Conservation (phyloP, 1,140 invertebrate species). For the Mesaphorura yosii region DNA sequence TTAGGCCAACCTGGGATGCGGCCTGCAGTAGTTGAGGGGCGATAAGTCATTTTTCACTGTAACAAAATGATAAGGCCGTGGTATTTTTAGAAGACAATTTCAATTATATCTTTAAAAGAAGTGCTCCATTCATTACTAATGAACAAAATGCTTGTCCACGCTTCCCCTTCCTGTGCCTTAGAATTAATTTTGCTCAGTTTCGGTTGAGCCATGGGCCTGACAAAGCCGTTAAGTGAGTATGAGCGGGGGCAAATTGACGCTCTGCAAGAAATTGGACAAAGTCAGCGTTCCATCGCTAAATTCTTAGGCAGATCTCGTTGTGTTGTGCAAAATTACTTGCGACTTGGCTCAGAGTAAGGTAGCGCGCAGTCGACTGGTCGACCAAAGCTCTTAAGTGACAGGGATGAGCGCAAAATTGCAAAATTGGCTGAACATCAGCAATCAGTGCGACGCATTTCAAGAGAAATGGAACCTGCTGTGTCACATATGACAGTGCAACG, state of each 20-base stretch:
- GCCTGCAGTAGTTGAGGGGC: no score
- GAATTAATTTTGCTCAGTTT: no score
- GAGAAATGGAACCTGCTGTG: not conserved
- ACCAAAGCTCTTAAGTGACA: not conserved
- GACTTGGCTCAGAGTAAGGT: not conserved
- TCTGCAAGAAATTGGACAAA: not conserved
- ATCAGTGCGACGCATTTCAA: not conserved
- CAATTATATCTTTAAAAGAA: no score
- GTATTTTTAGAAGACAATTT: no score
- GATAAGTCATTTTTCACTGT: no score
- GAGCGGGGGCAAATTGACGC: not conserved
- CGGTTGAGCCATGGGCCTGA: not conserved
- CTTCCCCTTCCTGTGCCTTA: no score
- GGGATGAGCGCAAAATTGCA: not conserved
- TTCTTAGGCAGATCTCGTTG: not conserved
- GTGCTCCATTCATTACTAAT: no score
- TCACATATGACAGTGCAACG: not conserved
- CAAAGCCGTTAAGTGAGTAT: not conserved
- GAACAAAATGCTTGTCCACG: no score
- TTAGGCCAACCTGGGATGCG: no score
- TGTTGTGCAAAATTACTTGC: not conserved
- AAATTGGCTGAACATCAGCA: not conserved
- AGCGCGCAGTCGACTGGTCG: not conserved
- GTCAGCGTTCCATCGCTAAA: not conserved
- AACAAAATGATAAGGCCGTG: no score